These are phyloP conservation scores for Motacilla alba DNA, from an alignment of 2,113 vertebrate genomes.

Conservation along the genomic window DNA sequence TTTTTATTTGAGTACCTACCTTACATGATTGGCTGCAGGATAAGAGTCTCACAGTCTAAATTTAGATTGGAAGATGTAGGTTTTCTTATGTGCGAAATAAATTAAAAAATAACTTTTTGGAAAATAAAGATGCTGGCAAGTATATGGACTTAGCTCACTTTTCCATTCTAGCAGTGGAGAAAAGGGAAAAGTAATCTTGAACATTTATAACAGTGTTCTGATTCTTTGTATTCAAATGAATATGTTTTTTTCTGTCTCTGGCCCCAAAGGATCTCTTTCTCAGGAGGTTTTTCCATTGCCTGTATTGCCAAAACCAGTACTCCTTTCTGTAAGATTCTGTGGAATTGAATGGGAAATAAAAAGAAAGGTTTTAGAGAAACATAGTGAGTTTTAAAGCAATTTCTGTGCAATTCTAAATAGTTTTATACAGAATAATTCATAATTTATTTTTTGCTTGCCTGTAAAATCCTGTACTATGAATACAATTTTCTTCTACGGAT, in stretches of 20 bases:
- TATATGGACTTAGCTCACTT: constrained; percentile 60
- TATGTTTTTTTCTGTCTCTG: neutral
- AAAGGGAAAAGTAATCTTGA: neutral
- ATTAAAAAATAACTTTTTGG: constrained; percentile 65
- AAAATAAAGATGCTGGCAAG: constrained; percentile 54
- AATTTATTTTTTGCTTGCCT: neutral
- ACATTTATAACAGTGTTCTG: constrained; percentile 13
- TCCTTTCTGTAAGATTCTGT: neutral
- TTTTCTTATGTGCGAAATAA: constrained; percentile 68
- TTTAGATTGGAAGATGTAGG: constrained; percentile 64
- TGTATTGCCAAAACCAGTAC: neutral
- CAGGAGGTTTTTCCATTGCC: neutral
- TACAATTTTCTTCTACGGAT: neutral
- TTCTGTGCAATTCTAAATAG: neutral
- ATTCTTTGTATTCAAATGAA: constrained; percentile 20
- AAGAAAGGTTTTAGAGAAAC: neutral
- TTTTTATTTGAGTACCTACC: constrained; percentile 64
- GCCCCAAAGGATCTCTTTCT: neutral
- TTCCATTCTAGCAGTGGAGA: neutral
- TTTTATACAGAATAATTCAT: neutral
- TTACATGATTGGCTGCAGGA: constrained; percentile 50
- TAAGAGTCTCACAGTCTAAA: constrained; percentile 62
- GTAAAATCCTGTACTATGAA: neutral
- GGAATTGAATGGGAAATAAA: neutral
- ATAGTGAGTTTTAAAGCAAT: neutral